These are phyloP conservation scores for Hymenopus coronatus DNA, from an alignment of 2,888 invertebrate species.

Conservation along the genomic window DNA sequence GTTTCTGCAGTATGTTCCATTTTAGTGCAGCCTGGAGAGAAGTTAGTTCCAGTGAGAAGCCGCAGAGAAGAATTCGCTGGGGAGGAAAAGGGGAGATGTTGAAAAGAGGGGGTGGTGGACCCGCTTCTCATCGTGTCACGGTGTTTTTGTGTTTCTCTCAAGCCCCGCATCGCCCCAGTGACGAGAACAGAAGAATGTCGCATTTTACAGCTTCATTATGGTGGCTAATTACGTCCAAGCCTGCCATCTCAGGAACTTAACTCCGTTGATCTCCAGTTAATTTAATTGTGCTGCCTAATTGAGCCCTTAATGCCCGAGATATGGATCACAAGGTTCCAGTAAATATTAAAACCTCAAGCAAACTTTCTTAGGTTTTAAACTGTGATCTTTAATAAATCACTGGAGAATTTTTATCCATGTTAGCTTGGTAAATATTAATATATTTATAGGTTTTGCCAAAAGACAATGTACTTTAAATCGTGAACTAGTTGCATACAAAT, in stretches of 20 bases:
- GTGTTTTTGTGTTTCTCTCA: not conserved
- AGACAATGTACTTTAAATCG: no score
- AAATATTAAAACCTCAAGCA: not conserved
- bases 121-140: not conserved
- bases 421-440: not conserved
- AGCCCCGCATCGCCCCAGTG: not conserved
- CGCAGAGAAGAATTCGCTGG: constrained; percentile 2
- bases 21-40: not conserved
- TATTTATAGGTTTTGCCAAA: no score
- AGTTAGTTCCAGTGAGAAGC: constrained; percentile 1
- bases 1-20: not conserved
- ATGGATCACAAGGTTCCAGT: not conserved
- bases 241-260: not conserved
- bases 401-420: not conserved
- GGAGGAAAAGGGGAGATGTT: not conserved
- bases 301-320: not conserved
- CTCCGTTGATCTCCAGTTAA: not conserved
- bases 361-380: not conserved
- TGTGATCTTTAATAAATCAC: not conserved
- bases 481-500: no score
- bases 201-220: constrained; percentile 17
- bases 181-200: constrained; percentile 1
- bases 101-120: not conserved
- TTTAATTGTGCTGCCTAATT: not conserved
- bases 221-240: not conserved